phyloP scores from a whole-genome alignment of 2,797 vertebrate genomes.

The Gymnopithys bicolor region DNA sequence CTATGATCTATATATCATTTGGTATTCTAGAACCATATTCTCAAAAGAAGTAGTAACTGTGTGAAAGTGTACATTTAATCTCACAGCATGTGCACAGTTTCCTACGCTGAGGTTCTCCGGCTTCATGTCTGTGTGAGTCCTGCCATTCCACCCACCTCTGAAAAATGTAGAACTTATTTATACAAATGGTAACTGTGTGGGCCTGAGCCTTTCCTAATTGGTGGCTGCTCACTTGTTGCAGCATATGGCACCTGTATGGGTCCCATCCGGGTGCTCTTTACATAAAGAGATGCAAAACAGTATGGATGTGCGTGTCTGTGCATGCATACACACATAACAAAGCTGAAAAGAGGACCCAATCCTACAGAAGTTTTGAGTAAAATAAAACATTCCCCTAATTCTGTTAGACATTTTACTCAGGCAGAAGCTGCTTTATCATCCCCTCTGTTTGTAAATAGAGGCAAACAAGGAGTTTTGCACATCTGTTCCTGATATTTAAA shows the following conservation, averaged over 20 bases:
- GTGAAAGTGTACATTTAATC: not conserved
- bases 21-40: not conserved
- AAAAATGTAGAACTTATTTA: not conserved
- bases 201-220: not conserved
- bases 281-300: not conserved
- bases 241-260: not conserved
- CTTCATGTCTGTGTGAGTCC: not conserved
- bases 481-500: not conserved
- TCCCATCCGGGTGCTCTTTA: not conserved
- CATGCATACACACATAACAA: rapidly evolving
- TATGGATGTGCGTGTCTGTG: rapidly evolving
- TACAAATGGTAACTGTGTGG: not conserved
- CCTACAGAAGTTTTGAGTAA: not conserved
- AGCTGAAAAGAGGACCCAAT: not conserved
- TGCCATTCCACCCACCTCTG: not conserved
- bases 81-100: rapidly evolving
- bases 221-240: not conserved
- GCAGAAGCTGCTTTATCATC: not conserved
- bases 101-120: not conserved
- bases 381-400: not conserved
- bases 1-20: not conserved
- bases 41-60: not conserved
- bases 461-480: not conserved
- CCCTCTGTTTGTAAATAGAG: not conserved
- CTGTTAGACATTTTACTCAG: not conserved